Percentiles rank a stretch among this genome's conserved stretches.
Conservation (phyloP, 64 coral and sea anemone genomes). For the Porites australiensis region DNA sequence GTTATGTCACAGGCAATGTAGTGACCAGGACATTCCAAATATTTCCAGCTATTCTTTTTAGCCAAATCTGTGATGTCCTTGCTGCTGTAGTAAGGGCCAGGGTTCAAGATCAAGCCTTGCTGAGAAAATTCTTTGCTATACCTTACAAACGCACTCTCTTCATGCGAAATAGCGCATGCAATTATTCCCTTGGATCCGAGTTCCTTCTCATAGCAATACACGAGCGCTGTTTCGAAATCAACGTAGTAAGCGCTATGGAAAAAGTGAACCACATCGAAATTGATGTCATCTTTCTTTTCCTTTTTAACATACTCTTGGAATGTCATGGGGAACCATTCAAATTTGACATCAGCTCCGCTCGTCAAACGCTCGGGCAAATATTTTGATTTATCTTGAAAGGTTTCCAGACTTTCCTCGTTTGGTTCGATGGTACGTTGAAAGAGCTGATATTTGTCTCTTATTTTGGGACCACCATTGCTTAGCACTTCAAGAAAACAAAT, state of each 20-base stretch:
- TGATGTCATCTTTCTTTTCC: neutral
- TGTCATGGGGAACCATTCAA: neutral
- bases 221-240: slow-evolving; percentile 33
- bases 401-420: neutral
- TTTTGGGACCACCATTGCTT: neutral
- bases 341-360: neutral
- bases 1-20: slow-evolving; percentile 28
- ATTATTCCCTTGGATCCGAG: neutral
- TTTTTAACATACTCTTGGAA: neutral
- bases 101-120: neutral
- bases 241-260: slow-evolving; percentile 57
- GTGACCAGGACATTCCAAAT: slow-evolving; percentile 3
- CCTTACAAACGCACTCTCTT: neutral
- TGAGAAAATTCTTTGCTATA: neutral
- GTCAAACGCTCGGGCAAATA: neutral
- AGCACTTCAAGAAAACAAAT: neutral
- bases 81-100: neutral
- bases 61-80: slow-evolving; percentile 16
- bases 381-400: neutral
- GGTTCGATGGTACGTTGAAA: slow-evolving; percentile 21
- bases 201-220: slow-evolving; percentile 32
- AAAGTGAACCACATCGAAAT: slow-evolving; percentile 42
- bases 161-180: neutral
- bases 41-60: slow-evolving; percentile 50
- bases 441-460: neutral